Conservation (phyloP, 1,140 invertebrate species). For the Frieseomelitta varia region DNA sequence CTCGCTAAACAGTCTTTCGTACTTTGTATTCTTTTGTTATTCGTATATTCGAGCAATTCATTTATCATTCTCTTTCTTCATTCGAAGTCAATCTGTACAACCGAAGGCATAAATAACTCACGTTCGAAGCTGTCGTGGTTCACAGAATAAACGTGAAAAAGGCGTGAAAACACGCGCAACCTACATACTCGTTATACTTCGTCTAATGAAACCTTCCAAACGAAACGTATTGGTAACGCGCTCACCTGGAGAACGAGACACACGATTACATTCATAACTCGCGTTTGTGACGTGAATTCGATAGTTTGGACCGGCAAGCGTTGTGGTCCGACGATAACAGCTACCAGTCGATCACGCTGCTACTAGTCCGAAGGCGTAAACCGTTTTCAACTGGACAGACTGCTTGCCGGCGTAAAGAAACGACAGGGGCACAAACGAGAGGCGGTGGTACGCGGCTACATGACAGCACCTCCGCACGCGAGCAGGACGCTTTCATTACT, state of each 20-base stretch:
- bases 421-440: constrained; percentile 28
- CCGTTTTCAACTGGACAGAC: constrained; percentile 50
- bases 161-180: background rate
- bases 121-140: background rate
- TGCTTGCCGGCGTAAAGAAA: constrained; percentile 17
- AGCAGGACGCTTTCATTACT: constrained; percentile 75
- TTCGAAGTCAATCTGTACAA: no score
- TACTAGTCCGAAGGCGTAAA: background rate
- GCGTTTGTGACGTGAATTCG: constrained; percentile 40
- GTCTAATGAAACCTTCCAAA: background rate
- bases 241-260: constrained; percentile 67
- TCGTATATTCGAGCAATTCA: no score
- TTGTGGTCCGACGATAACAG: background rate
- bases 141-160: background rate
- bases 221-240: background rate
- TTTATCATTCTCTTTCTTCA: no score
- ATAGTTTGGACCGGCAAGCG: constrained; percentile 15
- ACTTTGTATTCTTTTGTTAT: no score
- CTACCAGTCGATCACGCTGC: background rate
- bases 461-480: constrained; percentile 64
- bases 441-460: constrained; percentile 48
- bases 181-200: background rate
- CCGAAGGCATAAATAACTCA: background rate
- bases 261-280: constrained; percentile 67
- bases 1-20: no score